Conservation (phyloP, 2,888 invertebrate species). For the Sericinus montela region DNA sequence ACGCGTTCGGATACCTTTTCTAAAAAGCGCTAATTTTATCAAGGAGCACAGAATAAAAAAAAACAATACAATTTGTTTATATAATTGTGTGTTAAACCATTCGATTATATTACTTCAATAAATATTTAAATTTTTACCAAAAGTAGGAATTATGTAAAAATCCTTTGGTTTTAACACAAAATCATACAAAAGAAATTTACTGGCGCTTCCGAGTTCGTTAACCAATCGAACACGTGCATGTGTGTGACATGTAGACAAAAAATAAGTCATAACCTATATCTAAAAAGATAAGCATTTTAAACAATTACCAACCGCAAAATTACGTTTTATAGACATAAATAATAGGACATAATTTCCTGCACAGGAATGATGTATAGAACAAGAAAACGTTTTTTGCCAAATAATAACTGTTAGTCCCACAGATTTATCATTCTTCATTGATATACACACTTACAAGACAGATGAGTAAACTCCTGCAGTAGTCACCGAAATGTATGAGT, state of each 20-base stretch:
- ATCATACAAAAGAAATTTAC: constrained; percentile 2
- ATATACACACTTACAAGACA: no score
- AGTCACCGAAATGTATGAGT: no score
- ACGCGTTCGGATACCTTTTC: background rate
- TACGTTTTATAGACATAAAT: no score
- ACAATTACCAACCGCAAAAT: background rate
- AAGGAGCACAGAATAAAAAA: background rate
- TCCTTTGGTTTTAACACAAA: constrained; percentile 11
- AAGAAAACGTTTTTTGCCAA: no score
- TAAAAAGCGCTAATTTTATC: background rate
- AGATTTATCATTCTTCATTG: no score
- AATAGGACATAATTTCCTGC: no score
- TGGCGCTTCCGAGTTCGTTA: constrained; percentile 7
- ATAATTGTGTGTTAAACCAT: background rate
- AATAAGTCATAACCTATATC: background rate
- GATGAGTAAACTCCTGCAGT: no score
- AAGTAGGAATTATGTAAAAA: background rate
- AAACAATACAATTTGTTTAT: no score
- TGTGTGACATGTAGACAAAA: background rate
- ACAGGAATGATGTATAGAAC: no score
- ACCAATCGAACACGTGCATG: constrained; percentile 13
- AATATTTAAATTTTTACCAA: background rate
- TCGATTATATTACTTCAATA: no score
- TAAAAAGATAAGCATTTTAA: background rate
- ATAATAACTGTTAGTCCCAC: no score